These are phyloP conservation scores for Drosophila diplacantha DNA, from an alignment of 2,888 invertebrate genomes.

Conservation along the genomic window DNA sequence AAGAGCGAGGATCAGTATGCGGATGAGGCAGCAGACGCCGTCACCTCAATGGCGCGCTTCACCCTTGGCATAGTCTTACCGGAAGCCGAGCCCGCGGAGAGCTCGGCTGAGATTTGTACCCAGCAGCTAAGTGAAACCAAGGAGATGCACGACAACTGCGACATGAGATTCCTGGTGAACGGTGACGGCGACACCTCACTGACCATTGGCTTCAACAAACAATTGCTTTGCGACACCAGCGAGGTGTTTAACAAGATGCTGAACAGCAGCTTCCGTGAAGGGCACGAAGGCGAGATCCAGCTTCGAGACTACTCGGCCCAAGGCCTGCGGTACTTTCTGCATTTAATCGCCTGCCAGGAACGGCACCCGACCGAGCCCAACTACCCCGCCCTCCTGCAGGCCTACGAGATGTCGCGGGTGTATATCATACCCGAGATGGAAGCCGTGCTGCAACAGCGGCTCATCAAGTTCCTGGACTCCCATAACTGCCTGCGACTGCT, in stretches of 20 bases:
- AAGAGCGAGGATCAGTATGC: slow-evolving; percentile 68
- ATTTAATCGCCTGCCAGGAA: slow-evolving; percentile 71
- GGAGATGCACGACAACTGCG: slow-evolving; percentile 57
- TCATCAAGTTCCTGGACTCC: slow-evolving; percentile 70
- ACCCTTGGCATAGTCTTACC: slow-evolving; percentile 72
- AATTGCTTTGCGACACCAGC: slow-evolving; percentile 74
- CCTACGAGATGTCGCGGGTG: slow-evolving; percentile 77
- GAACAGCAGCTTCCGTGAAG: slow-evolving; percentile 76
- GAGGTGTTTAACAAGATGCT: slow-evolving; percentile 78
- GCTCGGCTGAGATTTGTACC: slow-evolving; percentile 25
- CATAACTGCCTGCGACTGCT: slow-evolving; percentile 74
- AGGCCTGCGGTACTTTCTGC: slow-evolving; percentile 76
- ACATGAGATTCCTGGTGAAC: slow-evolving; percentile 73
- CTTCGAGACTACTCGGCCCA: slow-evolving; percentile 73
- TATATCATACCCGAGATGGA: slow-evolving; percentile 77
- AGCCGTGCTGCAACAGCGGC: slow-evolving; percentile 64
- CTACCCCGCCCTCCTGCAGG: slow-evolving; percentile 74
- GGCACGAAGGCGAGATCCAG: slow-evolving; percentile 75
- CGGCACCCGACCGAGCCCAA: slow-evolving; percentile 58
- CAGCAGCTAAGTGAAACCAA: slow-evolving; percentile 38
- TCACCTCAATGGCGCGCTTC: slow-evolving; percentile 74
- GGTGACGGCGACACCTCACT: slow-evolving; percentile 39
- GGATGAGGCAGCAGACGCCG: slow-evolving; percentile 74
- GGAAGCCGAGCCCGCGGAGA: slow-evolving; percentile 46
- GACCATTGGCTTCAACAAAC: slow-evolving; percentile 72